Evolutionary conservation across 1,140 invertebrate species (phyloP), one percentile per base, ranked within the genome.

Genomic region (Drosophila sp.): DNA sequence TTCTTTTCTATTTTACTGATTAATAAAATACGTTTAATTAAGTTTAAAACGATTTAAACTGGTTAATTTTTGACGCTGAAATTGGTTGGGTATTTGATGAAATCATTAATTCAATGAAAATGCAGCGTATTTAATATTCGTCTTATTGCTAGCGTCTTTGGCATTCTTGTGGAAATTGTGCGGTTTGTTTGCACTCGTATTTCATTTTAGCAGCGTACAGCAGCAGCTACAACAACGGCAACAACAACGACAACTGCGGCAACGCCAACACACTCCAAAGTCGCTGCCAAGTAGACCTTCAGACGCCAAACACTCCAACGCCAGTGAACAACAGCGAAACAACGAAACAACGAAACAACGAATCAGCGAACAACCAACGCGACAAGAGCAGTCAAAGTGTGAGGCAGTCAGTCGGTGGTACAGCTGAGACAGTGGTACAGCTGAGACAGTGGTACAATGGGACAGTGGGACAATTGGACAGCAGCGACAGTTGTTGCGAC

Each of bases 281-380:
- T 76, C 72, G 83, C 82, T 79, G 76, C 76, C 79, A 89, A 87
- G 83, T 89, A 89, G 83, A 89, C 83, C 83, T 89, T 89, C 83
- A 89, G 83, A 89, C 83, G 83, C 83, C 83, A 89, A 89, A 89
- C 83, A 89, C 83, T 89, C 79, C 83, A 87, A 87, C 83, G 83
- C 82, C 79, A 72, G 76, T 56, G 54, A 41, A 62, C 72, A 66
- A 65, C 73, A 61, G 56, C 58, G 65, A 32, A 69, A 40, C 76
- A 73, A n/a, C 48, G 41, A 7, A 45, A 25, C 61, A 50, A 38
- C 57, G 6, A 18, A 40, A n/a, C n/a, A n/a, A n/a, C n/a, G n/a
- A n/a, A n/a, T n/a, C 67, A 67, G 53, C 4, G 2, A 27, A 27
- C 74, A 78, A 70, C 69, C 80, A 78, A 66, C 72, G 70, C 78